Evolutionary conservation across 2,113 vertebrate genomes (phyloP).

Genomic region (Catharus minimus): DNA sequence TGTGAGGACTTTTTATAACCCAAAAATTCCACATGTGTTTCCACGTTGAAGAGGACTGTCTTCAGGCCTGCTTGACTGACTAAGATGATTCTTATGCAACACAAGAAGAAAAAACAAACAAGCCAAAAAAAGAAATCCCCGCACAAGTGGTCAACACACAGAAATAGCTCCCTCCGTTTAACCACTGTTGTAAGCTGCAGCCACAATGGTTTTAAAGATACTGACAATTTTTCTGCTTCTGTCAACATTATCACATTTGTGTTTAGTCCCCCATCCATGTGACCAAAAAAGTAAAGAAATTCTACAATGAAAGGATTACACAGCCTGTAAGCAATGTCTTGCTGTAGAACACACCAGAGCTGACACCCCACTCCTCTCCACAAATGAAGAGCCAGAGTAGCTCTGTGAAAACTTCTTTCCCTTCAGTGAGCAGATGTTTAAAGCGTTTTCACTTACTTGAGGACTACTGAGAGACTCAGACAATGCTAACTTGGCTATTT

Average conservation of each 20-base stretch:
- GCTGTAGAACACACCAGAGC: slow-evolving; percentile 4
- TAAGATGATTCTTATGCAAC: not conserved
- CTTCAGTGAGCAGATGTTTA: not conserved
- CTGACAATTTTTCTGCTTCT: slow-evolving; percentile 38
- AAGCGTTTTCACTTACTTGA: not conserved
- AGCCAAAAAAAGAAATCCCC: not conserved
- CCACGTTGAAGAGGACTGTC: not conserved
- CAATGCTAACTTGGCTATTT: not conserved
- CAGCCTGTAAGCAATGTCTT: slow-evolving; percentile 2
- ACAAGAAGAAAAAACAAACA: not conserved
- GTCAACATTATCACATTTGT: slow-evolving; percentile 42
- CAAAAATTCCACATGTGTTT: not conserved
- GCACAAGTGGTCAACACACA: not conserved
- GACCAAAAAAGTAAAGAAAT: slow-evolving; percentile 35
- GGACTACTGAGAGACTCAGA: not conserved
- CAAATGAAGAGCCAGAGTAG: not conserved
- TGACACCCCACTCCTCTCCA: not conserved
- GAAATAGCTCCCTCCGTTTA: slow-evolving; percentile 19
- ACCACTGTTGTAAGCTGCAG: not conserved
- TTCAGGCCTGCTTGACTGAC: not conserved
- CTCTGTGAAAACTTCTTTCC: not conserved
- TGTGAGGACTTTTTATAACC: not conserved
- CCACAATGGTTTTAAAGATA: slow-evolving; percentile 47
- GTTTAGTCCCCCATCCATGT: not conserved
- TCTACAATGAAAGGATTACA: slow-evolving; percentile 29